phyloP scores from a whole-genome alignment of 1,140 invertebrate species.

The Rhopalosiphum maidis region DNA sequence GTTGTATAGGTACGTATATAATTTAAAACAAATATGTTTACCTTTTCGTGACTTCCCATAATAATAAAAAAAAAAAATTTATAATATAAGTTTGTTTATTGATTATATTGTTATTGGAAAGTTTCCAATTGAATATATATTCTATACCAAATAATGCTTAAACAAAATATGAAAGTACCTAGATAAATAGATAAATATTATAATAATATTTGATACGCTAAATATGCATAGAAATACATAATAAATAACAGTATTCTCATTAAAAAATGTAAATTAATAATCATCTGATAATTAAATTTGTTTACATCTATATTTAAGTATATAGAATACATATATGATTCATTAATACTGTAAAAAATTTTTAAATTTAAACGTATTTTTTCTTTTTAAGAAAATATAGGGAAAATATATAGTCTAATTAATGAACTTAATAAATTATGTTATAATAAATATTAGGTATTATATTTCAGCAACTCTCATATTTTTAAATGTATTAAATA shows the following conservation, averaged over 20 bases:
- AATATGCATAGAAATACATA: not conserved
- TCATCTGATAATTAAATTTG: too few relatives aligned
- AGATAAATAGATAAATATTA: too few relatives aligned
- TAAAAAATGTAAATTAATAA: too few relatives aligned
- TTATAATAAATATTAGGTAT: not conserved
- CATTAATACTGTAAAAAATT: not conserved
- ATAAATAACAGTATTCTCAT: too few relatives aligned
- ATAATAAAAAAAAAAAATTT: not conserved
- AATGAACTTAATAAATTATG: not conserved
- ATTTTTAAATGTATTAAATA: not conserved
- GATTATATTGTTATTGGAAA: not conserved
- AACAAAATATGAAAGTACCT: not conserved
- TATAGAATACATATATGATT: not conserved
- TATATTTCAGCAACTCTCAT: not conserved
- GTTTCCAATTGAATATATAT: not conserved
- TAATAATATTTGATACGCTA: not conserved
- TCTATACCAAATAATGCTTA: not conserved
- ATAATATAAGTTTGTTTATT: not conserved
- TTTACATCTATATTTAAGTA: not conserved
- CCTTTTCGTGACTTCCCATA: not conserved
- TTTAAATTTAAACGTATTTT: not conserved
- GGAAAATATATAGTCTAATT: not conserved
- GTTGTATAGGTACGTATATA: not conserved
- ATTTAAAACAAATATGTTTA: not conserved
- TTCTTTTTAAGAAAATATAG: not conserved